A percentile compares a stretch with the other conserved stretches of the same genome.
Evolutionary conservation across 1,140 invertebrate genomes (phyloP).

Genomic region (Bombus polaris): DNA sequence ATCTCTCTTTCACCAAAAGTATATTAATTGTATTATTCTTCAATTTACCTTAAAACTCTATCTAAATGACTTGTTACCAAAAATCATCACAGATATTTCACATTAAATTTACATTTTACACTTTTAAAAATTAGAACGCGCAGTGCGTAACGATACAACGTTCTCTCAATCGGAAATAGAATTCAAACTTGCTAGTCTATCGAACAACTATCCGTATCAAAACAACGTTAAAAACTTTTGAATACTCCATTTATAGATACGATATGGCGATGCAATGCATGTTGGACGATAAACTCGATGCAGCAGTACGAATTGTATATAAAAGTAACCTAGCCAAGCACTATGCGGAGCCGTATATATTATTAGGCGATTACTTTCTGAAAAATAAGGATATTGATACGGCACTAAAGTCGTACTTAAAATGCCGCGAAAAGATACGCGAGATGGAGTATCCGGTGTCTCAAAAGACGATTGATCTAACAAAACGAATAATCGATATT

Average conservation of each 20-base stretch:
- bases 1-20: background rate
- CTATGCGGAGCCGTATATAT: constrained; percentile 40
- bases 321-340: constrained; percentile 33
- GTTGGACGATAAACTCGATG: constrained; percentile 40
- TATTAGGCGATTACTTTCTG: constrained; percentile 52
- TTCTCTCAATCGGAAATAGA: too few relatives aligned
- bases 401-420: constrained; percentile 48
- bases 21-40: background rate
- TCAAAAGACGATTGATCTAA: constrained; percentile 23
- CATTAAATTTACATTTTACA: too few relatives aligned
- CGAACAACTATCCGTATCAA: background rate
- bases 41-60: background rate
- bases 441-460: background rate
- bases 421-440: constrained; percentile 13
- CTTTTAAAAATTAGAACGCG: background rate
- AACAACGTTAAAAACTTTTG: background rate
- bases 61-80: too few relatives aligned
- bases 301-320: constrained; percentile 27
- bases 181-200: background rate
- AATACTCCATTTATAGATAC: constrained; percentile 35
- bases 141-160: too few relatives aligned
- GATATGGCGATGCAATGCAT: constrained; percentile 52
- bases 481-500: constrained; percentile 51
- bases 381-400: constrained; percentile 17
- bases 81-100: background rate